Evolutionary conservation across 2,797 vertebrate species (phyloP), one percentile per base, ranked within the genome.

Genomic region (Enteromius viviparus): DNA sequence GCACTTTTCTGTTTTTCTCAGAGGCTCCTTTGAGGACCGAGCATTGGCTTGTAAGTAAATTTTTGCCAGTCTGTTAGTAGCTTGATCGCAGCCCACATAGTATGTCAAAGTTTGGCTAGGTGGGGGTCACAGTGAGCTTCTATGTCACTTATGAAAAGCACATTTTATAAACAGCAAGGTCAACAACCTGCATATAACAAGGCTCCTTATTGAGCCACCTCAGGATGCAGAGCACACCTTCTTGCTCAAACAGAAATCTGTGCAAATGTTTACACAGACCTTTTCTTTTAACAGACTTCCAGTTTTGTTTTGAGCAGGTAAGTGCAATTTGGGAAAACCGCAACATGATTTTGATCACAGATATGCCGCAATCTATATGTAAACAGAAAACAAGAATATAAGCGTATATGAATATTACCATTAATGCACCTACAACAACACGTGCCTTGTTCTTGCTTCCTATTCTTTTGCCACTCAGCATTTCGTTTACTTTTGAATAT

Each of bases 101-200:
- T 84, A 78, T 85, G 85, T 82, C 79, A 62, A 74, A 78, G 66
- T 86, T 70, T 84, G 81, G 58, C 83, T 87, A 68, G 76, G 58
- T 40, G 34, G 82, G 51, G 85, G 87, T 89, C 89, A 91, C 80
- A 91, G 86, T 82, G 70, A 76, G 78, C 88, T 75, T 78, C 87
- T 90, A 84, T 88, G 49, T 83, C 85, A 60, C 86, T 90, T 70
- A 91, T 93, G 91, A 91, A 94, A 91, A 92, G 89, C 86, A 69
- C 85, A 89, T 91, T 92, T 93, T 89, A 89, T 87, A 89, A 91
- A 90, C 88, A 87, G 89, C 85, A 83, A 70, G 84, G 80, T 89
- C 88, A 90, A 90, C 89, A 89, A 77, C 78, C 77, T 76, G 47
- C 62, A 85, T 84, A 49, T 83, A 87, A 93, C 89, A 92, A 91